Conservation (phyloP, 2,113 vertebrate genomes). For the Malurus melanocephalus region DNA sequence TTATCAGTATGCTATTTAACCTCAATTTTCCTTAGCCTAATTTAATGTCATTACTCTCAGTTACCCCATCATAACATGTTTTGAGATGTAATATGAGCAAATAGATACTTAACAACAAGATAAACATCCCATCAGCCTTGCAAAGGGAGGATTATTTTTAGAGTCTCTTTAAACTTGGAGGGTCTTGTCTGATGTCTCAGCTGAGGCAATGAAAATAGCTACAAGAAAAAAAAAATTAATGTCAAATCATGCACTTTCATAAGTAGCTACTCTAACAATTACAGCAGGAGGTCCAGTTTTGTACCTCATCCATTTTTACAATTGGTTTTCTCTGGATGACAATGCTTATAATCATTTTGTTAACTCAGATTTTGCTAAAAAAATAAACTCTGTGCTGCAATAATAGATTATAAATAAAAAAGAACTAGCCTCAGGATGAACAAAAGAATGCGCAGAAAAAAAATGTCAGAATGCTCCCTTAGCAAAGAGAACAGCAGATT, state of each 20-base stretch:
- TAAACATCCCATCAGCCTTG: not conserved
- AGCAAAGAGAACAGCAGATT: not conserved
- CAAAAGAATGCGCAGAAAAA: not conserved
- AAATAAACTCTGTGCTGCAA: not conserved
- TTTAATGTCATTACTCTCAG: not conserved
- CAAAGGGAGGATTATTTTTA: not conserved
- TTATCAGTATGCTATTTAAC: not conserved
- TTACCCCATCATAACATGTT: conserved; percentile 13
- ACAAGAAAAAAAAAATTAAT: not conserved
- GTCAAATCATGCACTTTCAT: not conserved
- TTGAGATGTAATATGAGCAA: conserved; percentile 12
- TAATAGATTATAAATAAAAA: not conserved
- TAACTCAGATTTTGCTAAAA: not conserved
- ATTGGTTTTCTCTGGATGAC: not conserved
- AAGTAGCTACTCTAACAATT: not conserved
- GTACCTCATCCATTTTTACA: not conserved
- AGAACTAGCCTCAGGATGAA: not conserved
- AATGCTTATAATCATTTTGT: not conserved
- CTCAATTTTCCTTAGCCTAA: not conserved
- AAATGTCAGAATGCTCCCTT: not conserved
- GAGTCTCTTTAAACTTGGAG: not conserved
- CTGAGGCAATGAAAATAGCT: not conserved
- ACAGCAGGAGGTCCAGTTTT: not conserved
- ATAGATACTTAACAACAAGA: not conserved
- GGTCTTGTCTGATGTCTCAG: not conserved